Evolutionary conservation across 1,140 invertebrate species (phyloP), one percentile per base, ranked within the genome.

Genomic region (Oedothorax gibbosus): DNA sequence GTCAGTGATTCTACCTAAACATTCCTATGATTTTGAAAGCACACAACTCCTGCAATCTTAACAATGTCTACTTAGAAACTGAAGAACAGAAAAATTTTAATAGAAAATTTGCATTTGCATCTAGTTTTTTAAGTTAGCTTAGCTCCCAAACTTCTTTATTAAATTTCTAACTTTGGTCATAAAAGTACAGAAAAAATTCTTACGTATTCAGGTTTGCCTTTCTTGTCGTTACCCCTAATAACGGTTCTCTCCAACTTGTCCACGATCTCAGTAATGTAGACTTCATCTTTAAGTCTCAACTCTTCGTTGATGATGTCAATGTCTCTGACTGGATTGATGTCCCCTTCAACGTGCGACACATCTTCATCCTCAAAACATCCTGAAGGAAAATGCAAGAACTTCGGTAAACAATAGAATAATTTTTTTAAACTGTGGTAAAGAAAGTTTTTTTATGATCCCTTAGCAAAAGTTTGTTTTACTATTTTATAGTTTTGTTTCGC

Each of bases 311-410:
- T 99, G 62, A 99, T 99, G 87, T 97, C 96, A 87, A 99, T 92
- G 92, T 99, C 99, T 72, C 98, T 92, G 1, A 99, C 93, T 0
- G 99, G 99, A 90, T 99, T 95, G 0, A 99, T 97, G 77, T 99
- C 98, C 10, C 98, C 98, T 90, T 99, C 98, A 0, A 99, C 94
- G 89, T 99, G 99, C 53, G 96, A 98, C 0, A 99, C 97, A 88
- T 99, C 97, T 75, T 97, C 97, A 90, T 99, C 97, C 86, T 99
- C 98, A 90, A 99, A 99, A 21, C 97, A 97, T 89, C 97, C 96
- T 98, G 88, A 15, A 88, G 86, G 35, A 35, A 35, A 5, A 35
- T 35, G 5, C 35, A 35, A 35, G 35, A 35, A 35, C 35, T 35
- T 35, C 5, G 5, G 35, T 35, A 2, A 2, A 35, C 35, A 35